phyloP scores from a whole-genome alignment of 2,888 invertebrate species.

The Diarsia mendica region DNA sequence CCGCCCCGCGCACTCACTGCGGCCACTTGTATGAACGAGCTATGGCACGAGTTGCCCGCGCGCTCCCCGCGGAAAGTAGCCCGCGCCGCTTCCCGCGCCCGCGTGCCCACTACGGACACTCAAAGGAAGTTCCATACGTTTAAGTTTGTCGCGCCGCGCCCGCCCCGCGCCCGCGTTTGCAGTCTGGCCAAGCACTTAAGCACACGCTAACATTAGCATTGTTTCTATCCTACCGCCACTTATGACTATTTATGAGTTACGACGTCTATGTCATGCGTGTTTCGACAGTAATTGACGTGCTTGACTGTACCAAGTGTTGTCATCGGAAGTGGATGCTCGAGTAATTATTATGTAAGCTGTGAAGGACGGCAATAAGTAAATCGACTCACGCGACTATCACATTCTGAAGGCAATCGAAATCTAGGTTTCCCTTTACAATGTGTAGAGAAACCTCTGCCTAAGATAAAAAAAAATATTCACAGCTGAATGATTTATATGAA shows the following conservation, averaged over 20 bases:
- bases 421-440: background rate
- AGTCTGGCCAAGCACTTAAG: no score
- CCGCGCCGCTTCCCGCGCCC: no score
- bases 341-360: conserved; percentile 46
- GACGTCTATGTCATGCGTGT: conserved; percentile 37
- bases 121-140: no score
- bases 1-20: no score
- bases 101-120: no score
- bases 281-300: conserved; percentile 40
- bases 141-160: no score
- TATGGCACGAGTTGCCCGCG: no score
- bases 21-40: no score
- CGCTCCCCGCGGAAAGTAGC: no score
- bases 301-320: conserved; percentile 27
- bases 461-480: background rate
- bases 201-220: conserved; percentile 39
- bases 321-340: conserved; percentile 57
- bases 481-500: conserved; percentile 1
- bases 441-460: background rate
- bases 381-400: background rate
- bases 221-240: conserved; percentile 28
- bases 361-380: conserved; percentile 13
- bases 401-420: conserved; percentile 5
- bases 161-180: no score
- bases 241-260: conserved; percentile 23